Percentiles rank a stretch among this genome's conserved stretches.
phyloP scores from a whole-genome alignment of 2,797 vertebrate species.

The Chaetodon trifasciatus region DNA sequence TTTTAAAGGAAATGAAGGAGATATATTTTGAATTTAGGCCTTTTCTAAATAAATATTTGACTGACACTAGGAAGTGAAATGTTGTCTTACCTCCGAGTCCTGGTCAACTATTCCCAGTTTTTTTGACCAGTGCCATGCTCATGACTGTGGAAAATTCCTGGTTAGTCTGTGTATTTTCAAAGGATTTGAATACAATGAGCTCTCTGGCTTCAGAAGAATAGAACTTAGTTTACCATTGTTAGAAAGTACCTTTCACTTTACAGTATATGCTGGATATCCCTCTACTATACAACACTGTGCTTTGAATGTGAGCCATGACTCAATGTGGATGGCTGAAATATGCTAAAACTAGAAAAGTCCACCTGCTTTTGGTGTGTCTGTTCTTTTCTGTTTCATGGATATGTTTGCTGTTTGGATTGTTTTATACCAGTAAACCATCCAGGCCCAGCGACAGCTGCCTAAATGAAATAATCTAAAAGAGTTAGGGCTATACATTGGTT shows the following conservation, averaged over 20 bases:
- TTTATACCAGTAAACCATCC: neutral
- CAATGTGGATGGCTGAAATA: slow-evolving; percentile 38
- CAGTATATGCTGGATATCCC: slow-evolving; percentile 69
- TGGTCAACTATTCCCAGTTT: slow-evolving; percentile 42
- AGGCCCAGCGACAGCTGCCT: neutral
- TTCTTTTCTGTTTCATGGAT: slow-evolving; percentile 37
- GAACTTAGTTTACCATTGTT: slow-evolving; percentile 59
- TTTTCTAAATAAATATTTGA: neutral
- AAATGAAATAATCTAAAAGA: neutral
- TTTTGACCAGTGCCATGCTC: slow-evolving; percentile 32
- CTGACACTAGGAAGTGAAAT: slow-evolving; percentile 36
- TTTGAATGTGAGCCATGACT: slow-evolving; percentile 41
- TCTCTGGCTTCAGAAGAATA: slow-evolving; percentile 53
- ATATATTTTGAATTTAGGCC: neutral
- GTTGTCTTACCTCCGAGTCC: slow-evolving; percentile 67
- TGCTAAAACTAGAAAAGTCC: slow-evolving; percentile 62
- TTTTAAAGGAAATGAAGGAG: neutral
- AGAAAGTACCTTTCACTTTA: slow-evolving; percentile 42
- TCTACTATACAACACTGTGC: slow-evolving; percentile 33
- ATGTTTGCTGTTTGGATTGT: neutral
- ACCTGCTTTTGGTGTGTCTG: slow-evolving; percentile 20
- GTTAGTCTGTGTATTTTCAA: slow-evolving; percentile 69
- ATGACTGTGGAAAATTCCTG: slow-evolving; percentile 60
- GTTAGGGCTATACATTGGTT: neutral
- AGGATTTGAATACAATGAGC: slow-evolving; percentile 72